Conservation (phyloP, 2,113 vertebrate genomes). For the Elaphurus davidianus region DNA sequence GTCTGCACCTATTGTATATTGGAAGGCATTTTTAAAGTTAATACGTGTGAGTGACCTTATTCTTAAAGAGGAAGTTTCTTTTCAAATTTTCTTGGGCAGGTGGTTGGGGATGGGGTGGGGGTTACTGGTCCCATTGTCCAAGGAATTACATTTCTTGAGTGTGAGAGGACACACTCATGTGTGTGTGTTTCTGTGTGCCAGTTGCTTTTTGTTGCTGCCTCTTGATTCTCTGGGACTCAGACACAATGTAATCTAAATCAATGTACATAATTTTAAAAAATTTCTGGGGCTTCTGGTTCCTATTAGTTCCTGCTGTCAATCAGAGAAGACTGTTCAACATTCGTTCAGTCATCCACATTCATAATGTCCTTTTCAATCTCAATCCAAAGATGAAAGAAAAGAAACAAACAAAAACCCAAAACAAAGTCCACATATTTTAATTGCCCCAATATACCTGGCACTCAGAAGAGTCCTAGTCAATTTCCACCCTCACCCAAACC, state of each 20-base stretch:
- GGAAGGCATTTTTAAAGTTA: too few relatives aligned
- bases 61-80: background rate
- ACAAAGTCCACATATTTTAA: background rate
- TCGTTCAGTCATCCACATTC: background rate
- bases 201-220: background rate
- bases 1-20: background rate
- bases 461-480: background rate
- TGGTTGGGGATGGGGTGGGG: fast-evolving
- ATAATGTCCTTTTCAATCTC: background rate
- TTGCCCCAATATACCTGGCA: background rate
- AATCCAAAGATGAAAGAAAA: background rate
- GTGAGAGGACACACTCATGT: background rate
- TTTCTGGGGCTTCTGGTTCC: background rate
- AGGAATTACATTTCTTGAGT: background rate
- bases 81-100: background rate
- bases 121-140: background rate
- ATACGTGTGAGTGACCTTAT: background rate
- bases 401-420: background rate
- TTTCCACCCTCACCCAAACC: background rate
- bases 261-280: background rate
- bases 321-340: background rate
- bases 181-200: background rate
- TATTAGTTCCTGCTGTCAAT: background rate
- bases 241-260: background rate
- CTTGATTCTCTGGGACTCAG: background rate